Conservation (phyloP, 2,797 vertebrate species). For the Helicolenus hilgendorfi region DNA sequence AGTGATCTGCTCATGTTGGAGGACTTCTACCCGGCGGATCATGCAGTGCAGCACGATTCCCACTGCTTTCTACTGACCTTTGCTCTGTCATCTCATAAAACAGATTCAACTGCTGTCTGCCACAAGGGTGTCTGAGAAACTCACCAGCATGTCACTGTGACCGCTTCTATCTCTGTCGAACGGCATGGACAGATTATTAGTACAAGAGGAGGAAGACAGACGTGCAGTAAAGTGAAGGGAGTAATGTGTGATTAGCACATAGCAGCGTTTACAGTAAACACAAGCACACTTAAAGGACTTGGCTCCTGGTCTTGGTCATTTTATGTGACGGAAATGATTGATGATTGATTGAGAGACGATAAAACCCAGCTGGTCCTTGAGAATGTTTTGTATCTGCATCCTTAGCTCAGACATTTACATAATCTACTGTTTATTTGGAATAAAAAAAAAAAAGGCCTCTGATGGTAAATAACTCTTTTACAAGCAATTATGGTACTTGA, state of each 20-base stretch:
- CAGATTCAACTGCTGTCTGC: background rate
- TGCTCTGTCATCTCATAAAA: constrained; percentile 39
- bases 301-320: constrained; percentile 55
- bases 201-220: background rate
- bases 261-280: constrained; percentile 53
- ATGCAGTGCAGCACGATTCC: constrained; percentile 49
- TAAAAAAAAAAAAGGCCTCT: background rate
- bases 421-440: constrained; percentile 30
- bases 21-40: constrained; percentile 10
- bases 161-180: constrained; percentile 15
- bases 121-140: constrained; percentile 2
- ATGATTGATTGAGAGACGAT: constrained; percentile 73
- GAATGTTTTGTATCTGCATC: constrained; percentile 62
- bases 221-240: constrained; percentile 1
- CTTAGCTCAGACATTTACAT: constrained; percentile 30
- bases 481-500: background rate
- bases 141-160: constrained; percentile 19
- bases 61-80: constrained; percentile 53
- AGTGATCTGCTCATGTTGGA: constrained; percentile 22
- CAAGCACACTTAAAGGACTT: constrained; percentile 52
- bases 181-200: background rate
- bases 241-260: constrained; percentile 70
- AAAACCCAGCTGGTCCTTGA: constrained; percentile 74
- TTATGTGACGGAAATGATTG: constrained; percentile 74
- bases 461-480: constrained; percentile 7